phyloP scores from a whole-genome alignment of 2,113 vertebrate genomes.

The Peromyscus leucopus region DNA sequence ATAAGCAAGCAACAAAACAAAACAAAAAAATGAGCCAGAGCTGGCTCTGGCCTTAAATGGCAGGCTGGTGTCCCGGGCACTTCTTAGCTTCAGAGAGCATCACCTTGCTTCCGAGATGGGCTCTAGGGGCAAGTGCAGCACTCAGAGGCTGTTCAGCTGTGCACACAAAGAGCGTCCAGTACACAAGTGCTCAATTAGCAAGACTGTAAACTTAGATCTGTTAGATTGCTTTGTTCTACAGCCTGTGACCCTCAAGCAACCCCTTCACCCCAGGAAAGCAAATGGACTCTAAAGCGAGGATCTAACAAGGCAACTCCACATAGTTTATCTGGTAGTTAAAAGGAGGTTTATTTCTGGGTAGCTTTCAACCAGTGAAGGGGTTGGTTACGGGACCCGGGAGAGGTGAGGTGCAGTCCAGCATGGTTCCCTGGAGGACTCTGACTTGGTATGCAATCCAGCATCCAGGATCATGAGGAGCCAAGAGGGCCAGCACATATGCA shows the following conservation, averaged over 20 bases:
- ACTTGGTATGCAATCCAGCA: too few species aligned
- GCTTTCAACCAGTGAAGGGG: too few species aligned
- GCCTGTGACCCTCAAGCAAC: not conserved
- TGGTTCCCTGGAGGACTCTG: too few species aligned
- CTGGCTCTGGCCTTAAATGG: not conserved
- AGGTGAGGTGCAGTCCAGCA: too few species aligned
- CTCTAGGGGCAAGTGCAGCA: too few species aligned
- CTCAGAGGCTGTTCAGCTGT: not conserved
- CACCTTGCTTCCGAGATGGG: not conserved
- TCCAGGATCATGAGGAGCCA: too few species aligned
- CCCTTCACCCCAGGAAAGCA: not conserved
- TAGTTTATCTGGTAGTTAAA: too few species aligned
- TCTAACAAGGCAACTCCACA: too few species aligned
- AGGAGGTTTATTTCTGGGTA: too few species aligned
- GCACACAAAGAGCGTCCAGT: not conserved
- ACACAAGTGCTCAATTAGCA: not conserved
- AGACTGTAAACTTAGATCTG: not conserved
- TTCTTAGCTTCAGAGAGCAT: not conserved
- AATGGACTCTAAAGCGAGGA: not conserved
- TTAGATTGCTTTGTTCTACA: not conserved
- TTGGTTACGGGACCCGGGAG: too few species aligned
- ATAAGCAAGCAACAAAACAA: not conserved
- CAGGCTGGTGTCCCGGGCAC: not conserved
- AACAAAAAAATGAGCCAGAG: not conserved
- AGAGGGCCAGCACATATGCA: too few species aligned